Evolutionary conservation across 2,888 invertebrate species (phyloP), one percentile per base, ranked within the genome.

Genomic region (Pherbina coryleti): DNA sequence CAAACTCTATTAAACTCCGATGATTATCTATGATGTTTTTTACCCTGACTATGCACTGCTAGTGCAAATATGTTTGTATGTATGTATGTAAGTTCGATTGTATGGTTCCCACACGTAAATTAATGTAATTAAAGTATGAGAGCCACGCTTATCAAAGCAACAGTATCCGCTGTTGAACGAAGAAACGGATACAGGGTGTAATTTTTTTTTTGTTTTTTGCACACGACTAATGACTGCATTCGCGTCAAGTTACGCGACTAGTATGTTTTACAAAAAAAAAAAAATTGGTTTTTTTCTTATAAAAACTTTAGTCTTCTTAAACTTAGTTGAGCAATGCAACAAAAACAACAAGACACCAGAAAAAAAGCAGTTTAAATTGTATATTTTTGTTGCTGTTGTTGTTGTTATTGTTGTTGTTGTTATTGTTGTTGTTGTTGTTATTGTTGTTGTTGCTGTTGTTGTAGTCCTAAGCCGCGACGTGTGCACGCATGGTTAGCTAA

Each of bases 41-140:
- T 37, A 1, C 37, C 5, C 37, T 37, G 8, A 37, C 37, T 8
- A 37, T 37, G 37, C 5, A 37, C 37, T 37, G 37, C 37, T 37
- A 44, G 44, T 7, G 2, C 44, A 44, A 44, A 53, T 51, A 5
- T 51, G 5, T 28, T 11, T 34, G 70, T 51, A 5, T 51, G 5
- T 28, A 19, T 34, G 72, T 37, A 4, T 57, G 55, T 64, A 28
- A 51, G 64, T 66, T 5, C 34, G 67, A 53, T 19, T 71, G 76
- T 67, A 37, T 71, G 75, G 77, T 79, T 76, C 74, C 70, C 62
- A 70, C 70, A 67, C 31, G 60, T 28, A 75, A 25, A 75, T 53
- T 71, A 22, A 34, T 75, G 67, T 75, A 75, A 75, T 75, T 75
- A 67, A 67, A 64, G 28, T 49, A 64, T 64, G 51, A 49, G 17